Percentiles rank a stretch among this genome's conserved stretches.
Conservation (phyloP, 2,113 vertebrate genomes). For the Polypterus bichir region DNA sequence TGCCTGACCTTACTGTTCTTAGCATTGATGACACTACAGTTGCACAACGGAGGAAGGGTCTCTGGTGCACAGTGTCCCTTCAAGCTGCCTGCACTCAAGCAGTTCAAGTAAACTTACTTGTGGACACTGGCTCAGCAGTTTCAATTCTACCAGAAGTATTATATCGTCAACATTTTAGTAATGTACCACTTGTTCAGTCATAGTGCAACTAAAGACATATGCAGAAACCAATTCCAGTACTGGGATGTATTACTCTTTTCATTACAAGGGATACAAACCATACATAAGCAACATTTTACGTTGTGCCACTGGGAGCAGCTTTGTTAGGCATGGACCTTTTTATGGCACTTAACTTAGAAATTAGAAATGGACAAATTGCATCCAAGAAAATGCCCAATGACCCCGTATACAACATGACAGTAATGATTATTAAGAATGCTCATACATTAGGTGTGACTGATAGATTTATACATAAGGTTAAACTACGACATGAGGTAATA, state of each 20-base stretch:
- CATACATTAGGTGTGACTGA: neutral
- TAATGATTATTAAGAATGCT: neutral
- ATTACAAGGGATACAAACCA: neutral
- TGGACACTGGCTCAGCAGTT: constrained; percentile 27
- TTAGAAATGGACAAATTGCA: neutral
- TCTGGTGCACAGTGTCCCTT: neutral
- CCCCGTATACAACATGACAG: neutral
- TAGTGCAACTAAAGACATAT: constrained; percentile 14
- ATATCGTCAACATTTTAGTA: constrained; percentile 29
- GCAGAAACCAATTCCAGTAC: neutral
- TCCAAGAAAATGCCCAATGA: neutral
- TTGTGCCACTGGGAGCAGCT: neutral
- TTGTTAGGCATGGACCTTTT: neutral
- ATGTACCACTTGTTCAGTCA: constrained; percentile 23
- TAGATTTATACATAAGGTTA: neutral
- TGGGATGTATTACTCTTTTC: neutral
- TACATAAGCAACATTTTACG: neutral
- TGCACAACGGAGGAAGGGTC: neutral
- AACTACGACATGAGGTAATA: neutral
- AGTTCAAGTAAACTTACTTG: constrained; percentile 22
- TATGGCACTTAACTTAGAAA: neutral
- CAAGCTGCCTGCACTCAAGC: constrained; percentile 23
- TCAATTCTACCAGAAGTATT: constrained; percentile 28
- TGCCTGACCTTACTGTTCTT: neutral
- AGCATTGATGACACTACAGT: neutral